These are phyloP conservation scores for Hypercompe scribonia DNA, from an alignment of 2,888 invertebrate genomes.

Conservation along the genomic window DNA sequence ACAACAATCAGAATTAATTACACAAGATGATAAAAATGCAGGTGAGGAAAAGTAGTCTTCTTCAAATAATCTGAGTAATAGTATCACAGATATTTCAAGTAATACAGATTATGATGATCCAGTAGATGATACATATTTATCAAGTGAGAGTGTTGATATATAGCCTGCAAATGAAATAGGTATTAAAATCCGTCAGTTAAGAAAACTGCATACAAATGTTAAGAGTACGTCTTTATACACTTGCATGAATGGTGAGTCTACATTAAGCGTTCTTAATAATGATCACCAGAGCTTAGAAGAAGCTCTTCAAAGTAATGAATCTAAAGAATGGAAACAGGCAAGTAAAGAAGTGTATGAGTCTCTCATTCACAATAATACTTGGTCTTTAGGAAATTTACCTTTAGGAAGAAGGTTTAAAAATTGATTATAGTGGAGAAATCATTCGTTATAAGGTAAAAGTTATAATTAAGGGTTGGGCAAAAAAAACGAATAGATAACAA, in stretches of 20 bases:
- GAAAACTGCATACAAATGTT: background rate
- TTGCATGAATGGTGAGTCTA: slow-evolving; percentile 13
- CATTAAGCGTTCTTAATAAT: slow-evolving; percentile 1
- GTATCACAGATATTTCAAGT: slow-evolving; percentile 4
- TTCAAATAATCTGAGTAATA: background rate
- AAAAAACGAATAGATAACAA: slow-evolving; percentile 14
- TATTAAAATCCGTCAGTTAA: background rate
- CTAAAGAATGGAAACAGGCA: slow-evolving; percentile 8
- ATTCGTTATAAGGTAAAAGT: slow-evolving; percentile 11
- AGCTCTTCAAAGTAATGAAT: slow-evolving; percentile 4
- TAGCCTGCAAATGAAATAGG: background rate
- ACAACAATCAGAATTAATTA: background rate
- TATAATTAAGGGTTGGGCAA: slow-evolving; percentile 12
- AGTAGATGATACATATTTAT: slow-evolving; percentile 1
- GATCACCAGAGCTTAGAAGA: slow-evolving; percentile 10
- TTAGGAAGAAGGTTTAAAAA: background rate
- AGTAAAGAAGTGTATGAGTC: slow-evolving; percentile 16
- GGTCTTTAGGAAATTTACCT: slow-evolving; percentile 9
- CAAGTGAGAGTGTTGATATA: background rate
- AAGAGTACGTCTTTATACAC: background rate
- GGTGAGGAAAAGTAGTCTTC: background rate
- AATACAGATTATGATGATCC: background rate
- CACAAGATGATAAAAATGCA: background rate
- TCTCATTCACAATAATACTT: slow-evolving; percentile 8
- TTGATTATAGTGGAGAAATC: background rate